Conservation (phyloP, 2,888 invertebrate genomes). For the Aphidius colemani region DNA sequence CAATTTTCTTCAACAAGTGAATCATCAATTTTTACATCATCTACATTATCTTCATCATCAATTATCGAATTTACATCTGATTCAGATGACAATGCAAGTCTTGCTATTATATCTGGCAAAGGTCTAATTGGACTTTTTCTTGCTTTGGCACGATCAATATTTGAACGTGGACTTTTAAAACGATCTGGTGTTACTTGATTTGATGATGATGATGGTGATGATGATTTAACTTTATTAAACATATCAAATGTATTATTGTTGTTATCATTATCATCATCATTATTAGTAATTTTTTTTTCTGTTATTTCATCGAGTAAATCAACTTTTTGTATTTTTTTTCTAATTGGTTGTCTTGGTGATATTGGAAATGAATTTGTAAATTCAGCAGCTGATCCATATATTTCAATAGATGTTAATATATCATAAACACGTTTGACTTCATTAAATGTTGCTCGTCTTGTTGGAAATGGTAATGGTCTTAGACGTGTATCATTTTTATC, state of each 20-base stretch:
- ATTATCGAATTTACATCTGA: slow-evolving; percentile 35
- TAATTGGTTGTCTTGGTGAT: slow-evolving; percentile 50
- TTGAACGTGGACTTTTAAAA: slow-evolving; percentile 40
- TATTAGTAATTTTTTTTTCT: slow-evolving; percentile 31
- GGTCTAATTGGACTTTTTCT: slow-evolving; percentile 53
- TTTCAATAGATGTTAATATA: slow-evolving; percentile 68
- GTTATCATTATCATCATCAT: slow-evolving; percentile 14
- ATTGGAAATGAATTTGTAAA: slow-evolving; percentile 52
- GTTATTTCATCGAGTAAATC: slow-evolving; percentile 38
- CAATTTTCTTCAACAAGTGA: slow-evolving; percentile 41
- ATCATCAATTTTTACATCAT: slow-evolving; percentile 42
- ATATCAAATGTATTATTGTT: slow-evolving; percentile 17
- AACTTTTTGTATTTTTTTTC: slow-evolving; percentile 44
- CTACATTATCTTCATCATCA: neutral
- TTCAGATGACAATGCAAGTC: slow-evolving; percentile 48
- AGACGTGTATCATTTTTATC: slow-evolving; percentile 68
- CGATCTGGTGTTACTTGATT: slow-evolving; percentile 40
- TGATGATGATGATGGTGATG: slow-evolving; percentile 24
- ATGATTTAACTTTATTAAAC: slow-evolving; percentile 21
- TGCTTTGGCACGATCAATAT: slow-evolving; percentile 53
- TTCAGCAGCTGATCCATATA: slow-evolving; percentile 64
- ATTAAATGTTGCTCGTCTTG: slow-evolving; percentile 78
- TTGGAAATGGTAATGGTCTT: slow-evolving; percentile 79
- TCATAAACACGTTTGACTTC: slow-evolving; percentile 79
- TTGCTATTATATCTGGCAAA: slow-evolving; percentile 50